These are phyloP conservation scores for Bombus pascuorum DNA, from an alignment of 1,140 invertebrate species.

Conservation along the genomic window DNA sequence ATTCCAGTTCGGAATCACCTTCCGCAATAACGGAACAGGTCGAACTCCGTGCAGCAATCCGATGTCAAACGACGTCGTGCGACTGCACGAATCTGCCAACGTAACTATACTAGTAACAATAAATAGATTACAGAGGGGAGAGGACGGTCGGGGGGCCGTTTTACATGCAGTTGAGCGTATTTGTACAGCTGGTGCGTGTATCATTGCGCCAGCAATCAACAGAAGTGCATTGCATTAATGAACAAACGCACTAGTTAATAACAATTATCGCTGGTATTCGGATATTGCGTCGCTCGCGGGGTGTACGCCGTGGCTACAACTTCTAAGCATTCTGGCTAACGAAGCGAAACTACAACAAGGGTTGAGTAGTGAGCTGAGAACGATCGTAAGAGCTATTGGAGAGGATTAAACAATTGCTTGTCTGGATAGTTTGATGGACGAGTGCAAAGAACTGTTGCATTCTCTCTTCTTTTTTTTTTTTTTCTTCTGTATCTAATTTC, in stretches of 20 bases:
- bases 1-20: neutral
- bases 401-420: neutral
- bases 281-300: conserved; percentile 4
- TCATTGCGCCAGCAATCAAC: conserved; percentile 30
- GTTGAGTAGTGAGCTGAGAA: neutral
- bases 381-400: neutral
- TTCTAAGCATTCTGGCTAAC: conserved; percentile 41
- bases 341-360: conserved; percentile 23
- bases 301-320: neutral
- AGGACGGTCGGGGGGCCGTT: neutral
- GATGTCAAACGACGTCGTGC: neutral
- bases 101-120: neutral
- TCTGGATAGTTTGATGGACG: neutral
- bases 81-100: neutral
- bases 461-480: neutral
- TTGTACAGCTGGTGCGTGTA: conserved; percentile 24
- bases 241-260: conserved; percentile 51
- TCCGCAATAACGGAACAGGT: too few relatives aligned
- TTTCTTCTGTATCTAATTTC: neutral
- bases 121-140: neutral
- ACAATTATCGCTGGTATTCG: conserved; percentile 43
- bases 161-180: conserved; percentile 29
- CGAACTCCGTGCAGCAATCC: conserved; percentile 1
- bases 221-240: conserved; percentile 48
- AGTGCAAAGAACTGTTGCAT: neutral